Base-by-base conservation (phyloP, 2,888 invertebrate genomes). In the Oscheius sp. region DNA sequence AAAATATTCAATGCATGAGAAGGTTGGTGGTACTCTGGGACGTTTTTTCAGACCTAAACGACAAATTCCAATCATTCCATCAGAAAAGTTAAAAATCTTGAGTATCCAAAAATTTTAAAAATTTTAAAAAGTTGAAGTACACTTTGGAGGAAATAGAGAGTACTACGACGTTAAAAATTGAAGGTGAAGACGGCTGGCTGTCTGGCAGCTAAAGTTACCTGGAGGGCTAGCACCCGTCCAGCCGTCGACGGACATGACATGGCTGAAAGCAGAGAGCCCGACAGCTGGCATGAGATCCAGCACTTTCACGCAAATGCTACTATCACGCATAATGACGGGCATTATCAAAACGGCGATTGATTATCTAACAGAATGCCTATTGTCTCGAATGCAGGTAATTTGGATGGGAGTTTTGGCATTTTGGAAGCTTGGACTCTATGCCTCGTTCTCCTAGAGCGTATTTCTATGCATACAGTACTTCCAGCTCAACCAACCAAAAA, bases 181-280 rank as follows among this genome's bases (percentile, higher is more conserved):
- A n/a, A 36, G 14, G 14, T 28, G n/a, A n/a, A n/a, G n/a, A n/a
- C n/a, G n/a, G n/a, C n/a, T 12, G 59, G 24, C 44, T 44, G 20
- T 26, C 41, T 26, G 57, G 22, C 17, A 30, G 54, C 59, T 59
- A 44, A 44, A 59, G 59, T 59, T 59, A 59, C 59, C 59, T 59
- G 41, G 30, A 41, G 44, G 59, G 44, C 59, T 59, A 26, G 59
- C 8, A 44, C 44, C 41, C 59, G 41, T 28, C 59, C 14, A 30
- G 41, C 59, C 59, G 59, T 59, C 59, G 44, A 41, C 44, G 24
- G 59, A 59, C 59, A 59, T 59, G 59, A 59, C 59, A 59, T 44
- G 59, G 28, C 41, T 54, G 54, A 54, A 54, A 54, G 54, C 54
- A 54, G 54, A 54, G 54, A 54, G 33, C 20, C 33, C 41, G 59